Evolutionary conservation across 2,888 invertebrate genomes (phyloP), one percentile per base, ranked within the genome.

Genomic region (Drosophila sordidapex): DNA sequence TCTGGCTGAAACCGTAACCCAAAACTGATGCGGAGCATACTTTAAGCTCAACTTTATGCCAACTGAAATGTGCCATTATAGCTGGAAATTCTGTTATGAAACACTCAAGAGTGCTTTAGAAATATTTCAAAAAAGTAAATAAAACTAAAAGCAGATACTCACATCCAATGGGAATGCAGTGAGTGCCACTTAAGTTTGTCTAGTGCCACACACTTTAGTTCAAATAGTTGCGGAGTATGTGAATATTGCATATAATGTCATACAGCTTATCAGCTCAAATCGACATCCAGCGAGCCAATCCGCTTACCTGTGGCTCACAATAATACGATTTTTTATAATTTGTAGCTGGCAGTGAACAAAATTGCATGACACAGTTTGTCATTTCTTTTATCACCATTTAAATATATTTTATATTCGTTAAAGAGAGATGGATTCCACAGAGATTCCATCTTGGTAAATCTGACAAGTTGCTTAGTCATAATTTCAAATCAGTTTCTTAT

Each of bases 41-140:
- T 40, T 70, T 60, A 69, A 53, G 53, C 46, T 49, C 31, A 69
- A 68, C 60, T 54, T 60, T 29, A 43, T 29, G n/a, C 53, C 69
- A 60, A 59, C 54, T 43, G 36, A 46, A 46, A 35, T 15, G 29
- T 15, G 21, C 46, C 36, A 29, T 40, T 36, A 29, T 53, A n/a
- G 53, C 18, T 25, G 8, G 49, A 29, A 33, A 33, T 38, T 59
- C 53, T 11, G 36, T 62, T 69, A 61, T 52, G 70, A 51, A 51
- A 61, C 51, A 51, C 48, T 33, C 4, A 53, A 31, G 54, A 36
- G 25, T 53, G 60, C 54, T 61, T 53, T 11, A 18, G 31, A 18
- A 43, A 43, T 43, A n/a, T n/a, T 6, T 40, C n/a, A 15, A 3
- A 25, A 54, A 40, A 61, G 40, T 54, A 61, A 40, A 31, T 54